Evolutionary conservation across 2,888 invertebrate species (phyloP).

Genomic region (Seira ritae): DNA sequence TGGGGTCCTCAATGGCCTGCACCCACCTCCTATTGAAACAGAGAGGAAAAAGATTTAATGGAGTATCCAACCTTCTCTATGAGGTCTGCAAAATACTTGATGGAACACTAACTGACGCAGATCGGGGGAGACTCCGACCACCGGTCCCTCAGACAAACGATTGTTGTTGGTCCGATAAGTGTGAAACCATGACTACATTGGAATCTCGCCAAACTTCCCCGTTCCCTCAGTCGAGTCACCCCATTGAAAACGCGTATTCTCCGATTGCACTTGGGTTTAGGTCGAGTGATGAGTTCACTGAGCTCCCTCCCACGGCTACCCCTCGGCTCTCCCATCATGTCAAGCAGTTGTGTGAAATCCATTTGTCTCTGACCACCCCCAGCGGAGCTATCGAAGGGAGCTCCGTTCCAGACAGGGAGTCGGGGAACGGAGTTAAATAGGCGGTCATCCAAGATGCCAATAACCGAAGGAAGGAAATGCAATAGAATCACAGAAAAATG

Average conservation of each 20-base stretch:
- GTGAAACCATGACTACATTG: constrained; percentile 65
- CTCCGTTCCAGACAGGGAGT: constrained; percentile 38
- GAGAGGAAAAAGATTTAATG: neutral
- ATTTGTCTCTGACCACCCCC: constrained; percentile 18
- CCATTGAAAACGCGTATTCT: constrained; percentile 62
- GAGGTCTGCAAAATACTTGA: neutral
- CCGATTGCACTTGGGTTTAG: constrained; percentile 55
- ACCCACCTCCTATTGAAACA: constrained; percentile 56
- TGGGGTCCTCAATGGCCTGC: constrained; percentile 44
- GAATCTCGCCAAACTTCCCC: constrained; percentile 63
- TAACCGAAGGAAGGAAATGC: no score
- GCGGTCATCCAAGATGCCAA: no score
- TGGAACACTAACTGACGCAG: constrained; percentile 65
- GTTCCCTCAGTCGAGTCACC: constrained; percentile 59
- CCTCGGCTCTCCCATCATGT: constrained; percentile 35
- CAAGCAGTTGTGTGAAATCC: constrained; percentile 29
- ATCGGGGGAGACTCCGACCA: constrained; percentile 68
- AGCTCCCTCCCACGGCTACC: constrained; percentile 11
- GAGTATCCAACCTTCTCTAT: neutral
- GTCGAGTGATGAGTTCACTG: constrained; percentile 35
- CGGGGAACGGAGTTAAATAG: no score
- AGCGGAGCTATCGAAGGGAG: neutral
- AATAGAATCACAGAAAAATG: no score
- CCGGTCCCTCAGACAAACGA: constrained; percentile 62
- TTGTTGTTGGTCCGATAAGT: constrained; percentile 59